Percentiles rank a stretch among this genome's conserved stretches.
Evolutionary conservation across 2,113 vertebrate species (phyloP).

Genomic region (Bucco capensis): DNA sequence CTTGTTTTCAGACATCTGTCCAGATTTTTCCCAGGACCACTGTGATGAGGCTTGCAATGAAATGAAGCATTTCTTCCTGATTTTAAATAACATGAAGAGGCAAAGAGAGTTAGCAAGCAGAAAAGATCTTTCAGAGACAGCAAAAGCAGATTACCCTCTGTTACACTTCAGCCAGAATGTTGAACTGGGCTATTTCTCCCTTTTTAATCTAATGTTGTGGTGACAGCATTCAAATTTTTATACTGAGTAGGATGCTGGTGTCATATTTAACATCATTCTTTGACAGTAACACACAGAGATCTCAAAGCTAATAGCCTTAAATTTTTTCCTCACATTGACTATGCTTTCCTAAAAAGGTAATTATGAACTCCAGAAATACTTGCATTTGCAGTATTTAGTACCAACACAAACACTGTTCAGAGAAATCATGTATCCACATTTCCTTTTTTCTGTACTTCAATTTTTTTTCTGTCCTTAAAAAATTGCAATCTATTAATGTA

Average conservation of each 20-base stretch:
- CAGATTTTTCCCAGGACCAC: neutral
- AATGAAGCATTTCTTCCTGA: neutral
- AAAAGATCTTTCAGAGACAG: neutral
- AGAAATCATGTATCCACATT: fast-evolving
- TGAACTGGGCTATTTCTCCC: neutral
- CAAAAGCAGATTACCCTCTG: neutral
- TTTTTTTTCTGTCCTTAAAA: neutral
- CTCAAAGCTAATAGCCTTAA: neutral
- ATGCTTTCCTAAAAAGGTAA: neutral
- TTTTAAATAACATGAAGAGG: neutral
- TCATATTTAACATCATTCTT: neutral
- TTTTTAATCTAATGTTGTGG: neutral
- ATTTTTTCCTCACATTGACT: neutral
- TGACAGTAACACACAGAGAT: neutral
- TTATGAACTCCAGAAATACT: neutral
- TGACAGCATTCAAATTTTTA: neutral
- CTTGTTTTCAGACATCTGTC: neutral
- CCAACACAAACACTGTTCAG: neutral
- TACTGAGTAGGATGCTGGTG: neutral
- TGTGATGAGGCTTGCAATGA: neutral
- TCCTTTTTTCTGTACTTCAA: neutral
- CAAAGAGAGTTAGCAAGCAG: neutral
- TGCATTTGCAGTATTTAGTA: neutral
- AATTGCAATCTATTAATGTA: neutral
- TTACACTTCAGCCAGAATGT: neutral